Evolutionary conservation across 2,113 vertebrate species (phyloP), one percentile per base, ranked within the genome.

Genomic region (Psilopsiagon aymara): DNA sequence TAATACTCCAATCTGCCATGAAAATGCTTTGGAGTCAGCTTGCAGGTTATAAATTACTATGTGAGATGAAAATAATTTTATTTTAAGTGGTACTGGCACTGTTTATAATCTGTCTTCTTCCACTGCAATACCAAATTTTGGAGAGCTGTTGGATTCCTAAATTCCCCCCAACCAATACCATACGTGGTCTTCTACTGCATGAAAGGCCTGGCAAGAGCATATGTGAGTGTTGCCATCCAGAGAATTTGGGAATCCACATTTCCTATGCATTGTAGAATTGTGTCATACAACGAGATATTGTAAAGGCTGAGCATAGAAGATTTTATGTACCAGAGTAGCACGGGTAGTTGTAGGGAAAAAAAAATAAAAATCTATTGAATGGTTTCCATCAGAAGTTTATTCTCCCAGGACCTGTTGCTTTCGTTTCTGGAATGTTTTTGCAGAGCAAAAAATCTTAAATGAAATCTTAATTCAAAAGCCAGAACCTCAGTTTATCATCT

Each of bases 381-480:
- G 82, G 47, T 84, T 82, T 75, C 64, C 35, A 27, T 88, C 47
- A 31, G 43, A 75, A 60, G 33, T 68, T 88, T 82, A 21, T 86
- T 90, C 55, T 51, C 43, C 44, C 7, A 53, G 46, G 67, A 47
- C 60, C 67, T 47, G 66, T 75, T 86, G 60, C 31, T 88, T 92
- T 95, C 35, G 41, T 92, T 95, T 77, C 69, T 7, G 5, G 51
- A 83, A 81, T 82, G 47, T 87, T 92, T 73, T 75, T 93, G 73
- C 44, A 88, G 90, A 90, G 64, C 44, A 88, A 69, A 82, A 70
- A 85, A 96, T 93, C 69, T 86, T 64, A 88, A 94, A 86, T 86
- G 64, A 86, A 92, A 93, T 95, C 85, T 96, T 92, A 90, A 91
- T 93, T 88, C 88, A 43, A 91, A 95, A 92, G 59, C 28, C 57